Evolutionary conservation across 2,797 vertebrate species (phyloP).

Genomic region (Labroides dimidiatus): DNA sequence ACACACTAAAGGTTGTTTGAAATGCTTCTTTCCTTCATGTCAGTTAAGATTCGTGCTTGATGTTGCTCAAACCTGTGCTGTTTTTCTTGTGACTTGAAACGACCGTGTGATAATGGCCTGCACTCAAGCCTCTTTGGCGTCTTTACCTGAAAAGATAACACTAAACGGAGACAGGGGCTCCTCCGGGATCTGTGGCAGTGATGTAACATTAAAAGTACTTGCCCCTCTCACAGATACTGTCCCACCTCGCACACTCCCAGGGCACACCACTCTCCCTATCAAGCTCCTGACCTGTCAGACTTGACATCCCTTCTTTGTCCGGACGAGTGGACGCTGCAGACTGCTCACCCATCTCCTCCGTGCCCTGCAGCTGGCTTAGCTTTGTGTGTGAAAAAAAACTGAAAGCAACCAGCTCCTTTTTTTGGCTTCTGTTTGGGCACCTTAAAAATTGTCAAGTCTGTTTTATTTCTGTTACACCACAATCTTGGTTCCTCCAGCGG

Average conservation of each 20-base stretch:
- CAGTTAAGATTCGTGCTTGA: conserved; percentile 56
- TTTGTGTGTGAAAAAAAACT: conserved; percentile 67
- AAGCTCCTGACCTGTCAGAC: conserved; percentile 27
- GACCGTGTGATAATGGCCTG: conserved; percentile 24
- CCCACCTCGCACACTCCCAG: conserved; percentile 58
- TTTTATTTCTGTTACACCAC: conserved; percentile 26
- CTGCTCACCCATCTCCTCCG: conserved; percentile 39
- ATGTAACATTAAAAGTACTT: conserved; percentile 9
- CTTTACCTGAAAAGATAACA: conserved; percentile 42
- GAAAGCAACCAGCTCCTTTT: conserved; percentile 34
- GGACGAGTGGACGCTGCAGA: conserved; percentile 21
- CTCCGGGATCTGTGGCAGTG: conserved; percentile 36
- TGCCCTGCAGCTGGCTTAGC: conserved; percentile 67
- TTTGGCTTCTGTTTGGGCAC: conserved; percentile 28
- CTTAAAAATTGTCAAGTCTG: conserved; percentile 31
- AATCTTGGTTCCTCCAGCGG: conserved; percentile 12
- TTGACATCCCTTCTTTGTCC: conserved; percentile 9
- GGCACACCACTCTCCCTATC: conserved; percentile 16
- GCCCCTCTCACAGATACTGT: conserved; percentile 24
- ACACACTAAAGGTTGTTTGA: conserved; percentile 46
- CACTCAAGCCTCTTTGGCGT: conserved; percentile 42
- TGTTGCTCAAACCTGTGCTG: conserved; percentile 60
- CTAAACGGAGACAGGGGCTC: conserved; percentile 44
- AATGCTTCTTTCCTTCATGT: conserved; percentile 52
- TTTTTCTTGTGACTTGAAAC: conserved; percentile 50